Evolutionary conservation across 2,888 invertebrate genomes (phyloP), one percentile per base, ranked within the genome.

Genomic region (Drosophila merina): DNA sequence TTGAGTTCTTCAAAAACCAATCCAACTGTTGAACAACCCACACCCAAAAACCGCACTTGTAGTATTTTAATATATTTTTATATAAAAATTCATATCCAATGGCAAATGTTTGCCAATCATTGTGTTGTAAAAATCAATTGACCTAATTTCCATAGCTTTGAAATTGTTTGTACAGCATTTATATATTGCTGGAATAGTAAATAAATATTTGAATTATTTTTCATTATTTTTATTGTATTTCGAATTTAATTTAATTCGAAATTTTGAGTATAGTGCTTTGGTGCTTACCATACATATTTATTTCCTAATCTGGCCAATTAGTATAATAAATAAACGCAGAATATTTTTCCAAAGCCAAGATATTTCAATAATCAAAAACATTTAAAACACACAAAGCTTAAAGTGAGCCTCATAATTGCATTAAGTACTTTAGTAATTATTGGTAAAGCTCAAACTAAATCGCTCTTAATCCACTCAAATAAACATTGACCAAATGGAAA

Each of bases 81-180:
- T 5, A 54, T 33, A 36, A 31, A 8, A 10, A 31, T 20, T 5
- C 14, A 38, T 6, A 28, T 49, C 14, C 20, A 54, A 66, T 63
- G 47, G n/a, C 44, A 49, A 58, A 58, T 58, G 62, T 58, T 62
- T 25, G 30, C n/a, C 47, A 36, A 40, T 33, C 51, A 56, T 56
- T 51, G 56, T 69, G 48, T 8, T 49, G 50, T 36, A 33, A 52
- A 62, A 57, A 50, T 62, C 62, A 71, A 71, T 71, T 71, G 57
- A 71, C 69, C 56, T 52, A 52, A 51, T 56, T 51, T 51, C 20
- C 20, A 20, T 49, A 42, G 58, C 68, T 49, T 58, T 58, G 36
- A 54, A 50, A 69, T 55, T 45, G 60, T 1, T 25, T 44, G 14
- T 63, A 44, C 36, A 12, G 64, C 55, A 52, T 56, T 68, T 48